Evolutionary conservation across 2,888 invertebrate species (phyloP).

Genomic region (Agrotis segetum): DNA sequence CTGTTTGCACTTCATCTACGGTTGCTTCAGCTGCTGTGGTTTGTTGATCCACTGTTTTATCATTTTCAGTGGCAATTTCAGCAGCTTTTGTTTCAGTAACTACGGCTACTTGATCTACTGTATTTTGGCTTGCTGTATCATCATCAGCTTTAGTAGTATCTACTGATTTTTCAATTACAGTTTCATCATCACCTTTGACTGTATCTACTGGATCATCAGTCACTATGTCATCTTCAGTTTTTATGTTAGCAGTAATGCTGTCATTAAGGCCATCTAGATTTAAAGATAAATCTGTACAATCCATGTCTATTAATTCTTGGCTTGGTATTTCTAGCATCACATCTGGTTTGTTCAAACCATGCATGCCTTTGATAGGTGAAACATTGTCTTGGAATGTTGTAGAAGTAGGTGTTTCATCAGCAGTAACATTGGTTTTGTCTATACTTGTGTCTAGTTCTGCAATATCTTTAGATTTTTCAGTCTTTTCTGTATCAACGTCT

Average conservation of each 20-base stretch:
- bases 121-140: background rate
- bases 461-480: constrained; percentile 14
- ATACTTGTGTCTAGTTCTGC: background rate
- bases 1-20: constrained; percentile 1
- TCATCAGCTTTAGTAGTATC: background rate
- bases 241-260: constrained; percentile 29
- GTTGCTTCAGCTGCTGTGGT: background rate
- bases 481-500: background rate
- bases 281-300: constrained; percentile 66
- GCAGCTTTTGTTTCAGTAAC: background rate
- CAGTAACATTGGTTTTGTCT: constrained; percentile 16
- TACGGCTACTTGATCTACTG: background rate
- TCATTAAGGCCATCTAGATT: constrained; percentile 37
- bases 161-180: background rate
- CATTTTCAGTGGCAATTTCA: background rate
- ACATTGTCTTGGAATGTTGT: constrained; percentile 5
- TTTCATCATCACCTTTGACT: background rate
- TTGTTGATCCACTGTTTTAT: background rate
- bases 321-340: constrained; percentile 85
- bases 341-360: constrained; percentile 80
- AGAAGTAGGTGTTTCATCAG: constrained; percentile 2
- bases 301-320: constrained; percentile 77
- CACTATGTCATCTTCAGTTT: constrained; percentile 1
- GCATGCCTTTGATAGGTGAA: constrained; percentile 60
- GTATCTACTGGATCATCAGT: background rate